A percentile compares a stretch with the other conserved stretches of the same genome.
Conservation (phyloP, 2,113 vertebrate genomes). For the Thunnus thynnus region DNA sequence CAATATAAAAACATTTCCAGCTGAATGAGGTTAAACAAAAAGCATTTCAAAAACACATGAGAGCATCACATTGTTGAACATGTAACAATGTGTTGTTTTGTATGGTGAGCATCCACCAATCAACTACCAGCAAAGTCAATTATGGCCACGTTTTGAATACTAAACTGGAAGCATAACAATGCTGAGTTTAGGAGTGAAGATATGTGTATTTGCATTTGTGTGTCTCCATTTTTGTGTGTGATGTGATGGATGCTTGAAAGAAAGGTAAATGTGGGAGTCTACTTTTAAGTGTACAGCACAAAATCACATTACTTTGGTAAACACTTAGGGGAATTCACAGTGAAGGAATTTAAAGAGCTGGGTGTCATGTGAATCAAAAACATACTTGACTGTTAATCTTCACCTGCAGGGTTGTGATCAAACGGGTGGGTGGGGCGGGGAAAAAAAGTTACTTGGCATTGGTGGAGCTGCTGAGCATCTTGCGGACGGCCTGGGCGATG, state of each 20-base stretch:
- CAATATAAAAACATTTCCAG: conserved; percentile 74
- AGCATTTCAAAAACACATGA: conserved; percentile 59
- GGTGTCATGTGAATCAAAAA: conserved; percentile 67
- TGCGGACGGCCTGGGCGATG: conserved; percentile 89
- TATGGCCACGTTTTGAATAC: conserved; percentile 33
- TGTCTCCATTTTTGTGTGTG: conserved; percentile 34
- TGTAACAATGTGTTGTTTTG: conserved; percentile 34
- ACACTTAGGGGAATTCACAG: conserved; percentile 71
- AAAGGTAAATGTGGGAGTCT: conserved; percentile 61
- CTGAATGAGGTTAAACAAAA: conserved; percentile 54
- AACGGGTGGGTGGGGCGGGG: conserved; percentile 48
- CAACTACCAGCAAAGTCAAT: neutral
- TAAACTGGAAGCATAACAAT: conserved; percentile 24
- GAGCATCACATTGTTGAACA: conserved; percentile 54
- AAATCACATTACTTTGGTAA: conserved; percentile 76
- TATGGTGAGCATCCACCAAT: conserved; percentile 38
- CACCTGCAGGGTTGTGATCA: conserved; percentile 43
- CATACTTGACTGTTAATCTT: conserved; percentile 49
- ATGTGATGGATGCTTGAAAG: conserved; percentile 60
- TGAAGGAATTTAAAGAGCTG: conserved; percentile 65
- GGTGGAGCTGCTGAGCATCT: conserved; percentile 87
- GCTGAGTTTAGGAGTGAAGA: conserved; percentile 20
- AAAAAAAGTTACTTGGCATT: conserved; percentile 86
- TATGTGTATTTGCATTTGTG: conserved; percentile 38
- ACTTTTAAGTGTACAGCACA: conserved; percentile 77